Percentiles rank a stretch among this genome's conserved stretches.
Evolutionary conservation across 2,888 invertebrate genomes (phyloP).

Genomic region (Dorcus parallelipipedus): DNA sequence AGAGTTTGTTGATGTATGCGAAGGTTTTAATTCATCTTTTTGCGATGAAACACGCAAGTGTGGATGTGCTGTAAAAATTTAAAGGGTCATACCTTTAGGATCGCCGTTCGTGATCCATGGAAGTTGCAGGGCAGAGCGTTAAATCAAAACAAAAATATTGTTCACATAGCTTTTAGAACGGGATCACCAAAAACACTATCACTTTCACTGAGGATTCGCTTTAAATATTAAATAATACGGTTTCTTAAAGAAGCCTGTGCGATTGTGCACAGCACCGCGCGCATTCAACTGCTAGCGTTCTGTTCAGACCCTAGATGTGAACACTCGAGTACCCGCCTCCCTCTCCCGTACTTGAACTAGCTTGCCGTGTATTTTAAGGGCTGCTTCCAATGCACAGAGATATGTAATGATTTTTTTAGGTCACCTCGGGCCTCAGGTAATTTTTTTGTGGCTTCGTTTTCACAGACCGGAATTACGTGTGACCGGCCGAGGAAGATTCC

Average conservation of each 20-base stretch:
- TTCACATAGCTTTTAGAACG: constrained; percentile 4
- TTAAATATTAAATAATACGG: neutral
- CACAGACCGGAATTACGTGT: neutral
- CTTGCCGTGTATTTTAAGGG: constrained; percentile 27
- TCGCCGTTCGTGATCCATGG: neutral
- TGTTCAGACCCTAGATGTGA: constrained; percentile 21
- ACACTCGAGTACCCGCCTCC: constrained; percentile 25
- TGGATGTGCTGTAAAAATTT: neutral
- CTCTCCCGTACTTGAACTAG: constrained; percentile 25
- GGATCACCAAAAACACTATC: constrained; percentile 9
- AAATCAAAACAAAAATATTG: constrained; percentile 10
- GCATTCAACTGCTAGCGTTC: constrained; percentile 21
- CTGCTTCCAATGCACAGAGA: constrained; percentile 22
- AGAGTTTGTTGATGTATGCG: no score
- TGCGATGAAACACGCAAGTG: neutral
- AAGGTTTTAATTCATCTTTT: constrained; percentile 1
- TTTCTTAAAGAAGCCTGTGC: constrained; percentile 1
- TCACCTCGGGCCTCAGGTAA: constrained; percentile 16
- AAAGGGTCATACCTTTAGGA: constrained; percentile 4
- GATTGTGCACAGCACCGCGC: constrained; percentile 10
- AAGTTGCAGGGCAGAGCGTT: neutral
- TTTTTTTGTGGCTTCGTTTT: constrained; percentile 1
- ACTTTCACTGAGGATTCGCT: constrained; percentile 5
- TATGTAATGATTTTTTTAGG: constrained; percentile 23
- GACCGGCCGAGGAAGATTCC: no score